Evolutionary conservation across 2,797 vertebrate species (phyloP), one percentile per base, ranked within the genome.

Genomic region (Capromys pilorides): DNA sequence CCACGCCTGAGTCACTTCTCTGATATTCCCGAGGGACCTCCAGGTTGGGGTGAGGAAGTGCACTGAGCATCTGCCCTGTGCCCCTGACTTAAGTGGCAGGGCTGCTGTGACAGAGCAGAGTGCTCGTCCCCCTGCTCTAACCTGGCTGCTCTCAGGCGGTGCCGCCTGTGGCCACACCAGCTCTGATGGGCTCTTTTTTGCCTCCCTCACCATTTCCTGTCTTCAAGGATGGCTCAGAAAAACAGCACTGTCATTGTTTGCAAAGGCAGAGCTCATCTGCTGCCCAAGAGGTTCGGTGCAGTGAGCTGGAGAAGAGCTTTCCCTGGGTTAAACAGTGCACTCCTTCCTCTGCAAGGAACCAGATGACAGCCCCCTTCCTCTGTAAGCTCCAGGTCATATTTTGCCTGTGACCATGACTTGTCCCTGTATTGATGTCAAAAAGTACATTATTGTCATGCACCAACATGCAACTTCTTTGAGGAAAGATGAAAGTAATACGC

Each of bases 391-490:
- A 21, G 41, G 59, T 59, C 16, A 31, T 62, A 31, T 82, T 83
- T 90, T 93, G 62, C 75, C 69, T 71, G 36, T 75, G 71, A 85
- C 8, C 9, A 78, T 4, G 81, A 91, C 45, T 80, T 91, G 33
- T 54, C 9, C 7, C 71, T 91, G 18, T 28, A 49, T 51, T 89
- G 16, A 18, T 73, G 39, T 36, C 19, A 69, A 64, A 75, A 87
- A 78, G 39, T 92, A 2, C 21, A 36, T 79, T 83, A 64, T 26
- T 66, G 67, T 71, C 71, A 12, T 82, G 11, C 86, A 92, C 80
- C 54, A 95, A 31, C 36, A 51, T 9, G 36, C 92, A 66, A 92
- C 45, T 36, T 90, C 69, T 86, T 83, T 93, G 31, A 75, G n/a
- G 36, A 91, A 73, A 86, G 64, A 79, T 79, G 45, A 31, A 96